Evolutionary conservation across 2,113 vertebrate species (phyloP).

Genomic region (Marmota flaviventris): DNA sequence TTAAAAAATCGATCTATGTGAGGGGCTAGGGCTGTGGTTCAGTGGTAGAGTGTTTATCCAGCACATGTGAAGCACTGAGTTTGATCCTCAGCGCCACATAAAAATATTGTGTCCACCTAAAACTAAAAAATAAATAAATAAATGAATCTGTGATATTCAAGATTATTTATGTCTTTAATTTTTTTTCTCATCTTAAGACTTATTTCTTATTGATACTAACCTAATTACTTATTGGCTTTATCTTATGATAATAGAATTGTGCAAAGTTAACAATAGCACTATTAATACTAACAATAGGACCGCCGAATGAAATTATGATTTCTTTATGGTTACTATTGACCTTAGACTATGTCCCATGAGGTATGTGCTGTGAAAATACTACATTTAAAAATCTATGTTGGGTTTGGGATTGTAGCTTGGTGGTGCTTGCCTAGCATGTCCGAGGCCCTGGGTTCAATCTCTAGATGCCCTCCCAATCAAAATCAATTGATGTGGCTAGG

Average conservation of each 20-base stretch:
- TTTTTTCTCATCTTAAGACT: constrained; percentile 30
- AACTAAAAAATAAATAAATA: neutral
- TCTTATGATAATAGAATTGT: neutral
- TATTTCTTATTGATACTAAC: neutral
- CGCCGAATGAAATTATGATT: neutral
- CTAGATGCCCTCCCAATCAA: neutral
- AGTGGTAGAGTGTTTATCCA: too few species aligned
- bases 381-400: neutral
- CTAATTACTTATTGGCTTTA: neutral
- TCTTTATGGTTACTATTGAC: neutral
- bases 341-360: neutral
- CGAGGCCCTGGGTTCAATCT: neutral
- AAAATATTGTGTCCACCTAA: too few species aligned
- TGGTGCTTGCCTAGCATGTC: neutral
- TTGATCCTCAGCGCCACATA: too few species aligned
- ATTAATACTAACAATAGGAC: neutral
- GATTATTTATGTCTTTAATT: neutral
- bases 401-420: neutral
- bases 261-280: neutral
- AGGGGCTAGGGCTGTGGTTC: too few species aligned
- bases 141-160: neutral
- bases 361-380: neutral
- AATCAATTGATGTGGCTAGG: too few species aligned
- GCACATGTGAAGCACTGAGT: too few species aligned
- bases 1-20: too few species aligned